A percentile compares a stretch with the other conserved stretches of the same genome.
These are phyloP conservation scores for Scolopax mira DNA, from an alignment of 2,113 vertebrate genomes.

Conservation along the genomic window DNA sequence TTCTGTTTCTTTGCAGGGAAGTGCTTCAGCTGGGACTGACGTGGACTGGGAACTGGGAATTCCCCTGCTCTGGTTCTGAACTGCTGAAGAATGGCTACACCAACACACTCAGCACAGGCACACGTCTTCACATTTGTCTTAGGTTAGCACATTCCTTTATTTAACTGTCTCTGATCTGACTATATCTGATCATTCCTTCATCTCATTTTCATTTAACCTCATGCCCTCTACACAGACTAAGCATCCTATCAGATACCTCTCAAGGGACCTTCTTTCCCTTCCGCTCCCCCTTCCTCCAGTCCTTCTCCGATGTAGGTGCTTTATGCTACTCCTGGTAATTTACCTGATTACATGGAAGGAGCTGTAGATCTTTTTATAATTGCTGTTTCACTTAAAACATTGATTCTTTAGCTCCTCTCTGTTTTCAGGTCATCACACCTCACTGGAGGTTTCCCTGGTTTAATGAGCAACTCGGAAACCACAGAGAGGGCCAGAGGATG, in stretches of 20 bases:
- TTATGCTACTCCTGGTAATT: constrained; percentile 4
- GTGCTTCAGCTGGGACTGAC: not conserved
- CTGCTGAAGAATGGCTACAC: not conserved
- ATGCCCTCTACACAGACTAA: constrained; percentile 39
- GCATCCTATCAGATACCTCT: constrained; percentile 36
- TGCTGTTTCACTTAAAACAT: constrained; percentile 55
- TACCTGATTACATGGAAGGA: constrained; percentile 39
- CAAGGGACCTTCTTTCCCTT: not conserved
- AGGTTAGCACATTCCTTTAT: constrained; percentile 44
- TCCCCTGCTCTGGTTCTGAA: not conserved
- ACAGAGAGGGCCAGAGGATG: not conserved
- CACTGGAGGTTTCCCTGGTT: not conserved
- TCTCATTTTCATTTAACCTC: constrained; percentile 69
- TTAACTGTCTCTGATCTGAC: constrained; percentile 55
- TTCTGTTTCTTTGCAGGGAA: not conserved
- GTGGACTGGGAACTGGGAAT: not conserved
- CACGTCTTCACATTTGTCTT: not conserved
- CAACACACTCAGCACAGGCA: not conserved
- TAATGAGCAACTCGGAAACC: not conserved
- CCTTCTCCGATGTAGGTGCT: constrained; percentile 22
- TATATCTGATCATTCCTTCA: constrained; percentile 58
- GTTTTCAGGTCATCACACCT: constrained; percentile 36
- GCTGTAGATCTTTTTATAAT: constrained; percentile 45
- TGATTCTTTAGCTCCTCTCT: constrained; percentile 12
- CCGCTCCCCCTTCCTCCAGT: not conserved